Evolutionary conservation across 2,888 invertebrate genomes (phyloP), one percentile per base, ranked within the genome.

Genomic region (Epinotia ramella): DNA sequence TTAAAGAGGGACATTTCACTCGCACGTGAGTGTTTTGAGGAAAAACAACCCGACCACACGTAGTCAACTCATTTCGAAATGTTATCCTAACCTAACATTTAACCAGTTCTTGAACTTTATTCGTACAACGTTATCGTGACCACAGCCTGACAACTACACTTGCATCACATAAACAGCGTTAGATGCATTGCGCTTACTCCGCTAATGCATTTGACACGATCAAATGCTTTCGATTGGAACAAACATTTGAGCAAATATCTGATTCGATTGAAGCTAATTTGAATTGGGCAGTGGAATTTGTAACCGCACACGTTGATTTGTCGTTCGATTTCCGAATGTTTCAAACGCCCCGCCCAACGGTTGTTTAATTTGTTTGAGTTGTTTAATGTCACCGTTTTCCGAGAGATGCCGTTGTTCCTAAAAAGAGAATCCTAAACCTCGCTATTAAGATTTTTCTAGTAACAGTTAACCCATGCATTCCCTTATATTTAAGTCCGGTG

Each of bases 161-260:
- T 76, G 76, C 76, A 76, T 63, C 57, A 74, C 72, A 72, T 60
- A 68, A 33, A 59, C 28, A 57, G 70, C 49, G 65, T 63, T 62
- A 67, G 24, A 62, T 70, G 67, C 66, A 66, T 62, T 67, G 68
- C 73, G 62, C 11, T 67, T 57, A 75, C 59, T 65, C 16, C 44
- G n/a, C 67, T 76, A 76, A 76, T 67, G 72, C 76, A 67, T 72
- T 71, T 72, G 76, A 67, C 75, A 75, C 76, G 76, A 76, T 65
- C 49, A 65, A 44, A 40, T 60, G 71, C 46, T 66, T 24, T 28
- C 16, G 49, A 49, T 66, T 71, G 24, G 28, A 56, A 40, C 46
- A 66, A 76, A 59, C 62, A 33, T 72, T 67, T 57, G 67, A 63
- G 46, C 71, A 63, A 62, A 63, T 57, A 73, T 16, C 46, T 46